Evolutionary conservation across 2,113 vertebrate species (phyloP).

Genomic region (Pongo pygmaeus): DNA sequence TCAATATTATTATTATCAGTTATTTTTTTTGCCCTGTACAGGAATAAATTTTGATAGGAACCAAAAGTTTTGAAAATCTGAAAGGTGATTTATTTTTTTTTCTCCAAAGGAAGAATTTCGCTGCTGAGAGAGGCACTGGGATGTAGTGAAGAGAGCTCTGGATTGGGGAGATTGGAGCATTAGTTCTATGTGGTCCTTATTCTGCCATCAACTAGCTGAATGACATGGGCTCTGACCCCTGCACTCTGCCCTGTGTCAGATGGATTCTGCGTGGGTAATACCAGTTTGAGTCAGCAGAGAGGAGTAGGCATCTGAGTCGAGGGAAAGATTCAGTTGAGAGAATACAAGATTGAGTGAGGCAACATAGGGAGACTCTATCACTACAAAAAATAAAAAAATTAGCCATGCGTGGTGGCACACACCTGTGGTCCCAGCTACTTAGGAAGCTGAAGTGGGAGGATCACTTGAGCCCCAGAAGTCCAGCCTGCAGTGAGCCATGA

Average conservation of each 20-base stretch:
- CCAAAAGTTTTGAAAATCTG: background rate
- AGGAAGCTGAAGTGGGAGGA: too few species aligned
- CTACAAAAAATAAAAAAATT: too few species aligned
- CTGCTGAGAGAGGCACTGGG: background rate
- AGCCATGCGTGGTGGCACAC: too few species aligned
- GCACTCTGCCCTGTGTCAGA: background rate
- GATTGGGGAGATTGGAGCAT: background rate
- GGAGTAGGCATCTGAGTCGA: background rate
- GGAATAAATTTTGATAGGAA: background rate
- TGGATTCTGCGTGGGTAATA: background rate
- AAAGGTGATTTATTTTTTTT: background rate
- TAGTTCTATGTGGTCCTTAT: background rate
- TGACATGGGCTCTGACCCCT: too few species aligned
- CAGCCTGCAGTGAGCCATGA: too few species aligned
- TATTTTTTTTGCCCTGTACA: background rate
- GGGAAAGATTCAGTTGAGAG: background rate
- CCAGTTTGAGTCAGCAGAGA: background rate
- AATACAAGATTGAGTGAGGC: too few species aligned
- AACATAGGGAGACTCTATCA: too few species aligned
- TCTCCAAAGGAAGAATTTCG: background rate
- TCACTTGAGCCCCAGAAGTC: too few species aligned
- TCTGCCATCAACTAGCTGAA: background rate
- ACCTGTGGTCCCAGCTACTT: too few species aligned
- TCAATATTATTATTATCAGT: background rate
- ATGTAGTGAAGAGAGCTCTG: background rate